Evolutionary conservation across 64 coral and sea anemone genomes (phyloP).

Genomic region (Stichodactyla mertensii): DNA sequence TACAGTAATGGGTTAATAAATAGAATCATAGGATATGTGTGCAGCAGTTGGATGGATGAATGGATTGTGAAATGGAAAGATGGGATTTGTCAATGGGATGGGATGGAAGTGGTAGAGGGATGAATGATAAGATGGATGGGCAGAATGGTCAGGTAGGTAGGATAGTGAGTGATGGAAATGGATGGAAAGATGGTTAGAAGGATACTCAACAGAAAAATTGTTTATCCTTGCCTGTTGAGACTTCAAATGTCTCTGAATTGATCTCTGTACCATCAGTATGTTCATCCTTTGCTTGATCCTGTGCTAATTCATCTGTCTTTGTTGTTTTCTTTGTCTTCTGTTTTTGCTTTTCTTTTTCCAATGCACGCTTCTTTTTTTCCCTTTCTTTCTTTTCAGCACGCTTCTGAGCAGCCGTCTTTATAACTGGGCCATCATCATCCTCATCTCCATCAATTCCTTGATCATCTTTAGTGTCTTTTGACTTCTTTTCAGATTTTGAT

Average conservation of each 20-base stretch:
- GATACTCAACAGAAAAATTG: no score
- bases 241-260: background rate
- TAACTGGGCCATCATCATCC: slow-evolving; percentile 7
- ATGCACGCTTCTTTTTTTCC: slow-evolving; percentile 92
- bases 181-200: no score
- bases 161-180: no score
- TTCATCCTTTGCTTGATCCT: slow-evolving; percentile 20
- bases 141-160: background rate
- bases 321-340: slow-evolving; percentile 56
- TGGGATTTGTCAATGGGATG: background rate
- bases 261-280: background rate
- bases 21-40: background rate
- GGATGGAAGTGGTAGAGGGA: background rate
- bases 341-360: slow-evolving; percentile 86
- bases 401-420: slow-evolving; percentile 98
- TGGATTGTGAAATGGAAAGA: background rate
- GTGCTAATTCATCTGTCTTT: slow-evolving; percentile 21
- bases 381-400: slow-evolving; percentile 98
- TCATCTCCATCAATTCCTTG: slow-evolving; percentile 4
- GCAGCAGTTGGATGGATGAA: background rate
- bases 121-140: background rate
- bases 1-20: background rate
- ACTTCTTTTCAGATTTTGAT: slow-evolving; percentile 36
- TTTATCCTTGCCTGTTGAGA: background rate
- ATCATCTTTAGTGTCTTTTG: slow-evolving; percentile 7